Evolutionary conservation across 2,888 invertebrate genomes (phyloP).

Genomic region (Protonemura montana): DNA sequence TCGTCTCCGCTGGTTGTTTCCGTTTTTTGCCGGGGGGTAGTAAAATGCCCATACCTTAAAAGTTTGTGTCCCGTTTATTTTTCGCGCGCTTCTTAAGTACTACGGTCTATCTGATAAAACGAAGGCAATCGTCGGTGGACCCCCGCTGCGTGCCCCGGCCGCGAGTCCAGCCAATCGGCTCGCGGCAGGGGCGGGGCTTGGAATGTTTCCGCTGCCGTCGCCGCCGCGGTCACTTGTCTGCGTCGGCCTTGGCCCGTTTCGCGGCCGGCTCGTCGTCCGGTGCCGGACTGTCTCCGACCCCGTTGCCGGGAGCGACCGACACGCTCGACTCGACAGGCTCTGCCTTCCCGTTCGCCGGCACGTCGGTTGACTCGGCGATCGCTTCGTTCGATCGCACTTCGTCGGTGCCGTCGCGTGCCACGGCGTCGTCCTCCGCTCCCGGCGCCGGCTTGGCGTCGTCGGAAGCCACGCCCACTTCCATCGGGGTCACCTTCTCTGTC

Average conservation of each 20-base stretch:
- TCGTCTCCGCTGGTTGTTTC: neutral
- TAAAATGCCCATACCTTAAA: constrained; percentile 41
- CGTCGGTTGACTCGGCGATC: too few species aligned
- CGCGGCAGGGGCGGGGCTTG: neutral
- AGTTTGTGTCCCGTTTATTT: neutral
- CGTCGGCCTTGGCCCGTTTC: constrained; percentile 47
- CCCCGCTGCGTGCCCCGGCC: neutral
- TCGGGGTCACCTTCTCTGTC: constrained; percentile 40
- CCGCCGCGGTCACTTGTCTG: constrained; percentile 46
- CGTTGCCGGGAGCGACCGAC: neutral
- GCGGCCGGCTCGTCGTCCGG: constrained; percentile 43
- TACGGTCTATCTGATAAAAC: constrained; percentile 2
- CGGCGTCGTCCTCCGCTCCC: constrained; percentile 37
- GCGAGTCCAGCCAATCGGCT: neutral
- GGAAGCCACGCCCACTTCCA: constrained; percentile 22
- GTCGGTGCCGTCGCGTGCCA: neutral
- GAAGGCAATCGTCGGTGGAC: neutral
- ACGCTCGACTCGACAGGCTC: too few species aligned
- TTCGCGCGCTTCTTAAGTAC: neutral
- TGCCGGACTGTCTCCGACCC: neutral
- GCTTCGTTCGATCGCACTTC: neutral
- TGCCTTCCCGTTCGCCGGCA: too few species aligned
- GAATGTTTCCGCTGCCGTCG: neutral
- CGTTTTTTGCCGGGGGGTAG: neutral
- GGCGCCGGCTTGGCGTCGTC: constrained; percentile 44